phyloP scores from a whole-genome alignment of 2,888 invertebrate genomes.

The Pyrrhia umbra region DNA sequence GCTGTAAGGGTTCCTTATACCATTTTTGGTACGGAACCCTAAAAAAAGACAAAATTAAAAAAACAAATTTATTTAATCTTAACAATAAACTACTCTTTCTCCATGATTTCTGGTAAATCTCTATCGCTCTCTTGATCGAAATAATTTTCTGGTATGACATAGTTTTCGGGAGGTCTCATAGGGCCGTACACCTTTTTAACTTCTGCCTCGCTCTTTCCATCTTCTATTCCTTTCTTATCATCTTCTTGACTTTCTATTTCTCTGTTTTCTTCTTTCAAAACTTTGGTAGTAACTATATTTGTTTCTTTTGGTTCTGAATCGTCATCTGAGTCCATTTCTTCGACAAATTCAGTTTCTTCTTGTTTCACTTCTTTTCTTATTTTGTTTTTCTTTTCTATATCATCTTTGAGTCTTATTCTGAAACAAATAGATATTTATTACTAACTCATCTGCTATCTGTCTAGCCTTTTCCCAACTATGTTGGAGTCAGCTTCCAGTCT shows the following conservation, averaged over 20 bases:
- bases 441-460: no score
- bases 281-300: slow-evolving; percentile 15
- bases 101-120: slow-evolving; percentile 85
- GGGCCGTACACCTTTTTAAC: slow-evolving; percentile 82
- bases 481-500: no score
- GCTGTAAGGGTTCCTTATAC: no score
- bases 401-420: slow-evolving; percentile 88
- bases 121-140: slow-evolving; percentile 84
- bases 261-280: neutral
- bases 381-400: slow-evolving; percentile 75
- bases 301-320: slow-evolving; percentile 31
- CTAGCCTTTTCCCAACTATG: no score
- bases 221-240: slow-evolving; percentile 30
- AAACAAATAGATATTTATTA: slow-evolving; percentile 39
- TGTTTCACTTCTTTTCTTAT: slow-evolving; percentile 66
- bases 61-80: slow-evolving; percentile 33
- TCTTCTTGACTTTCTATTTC: slow-evolving; percentile 17
- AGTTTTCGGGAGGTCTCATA: slow-evolving; percentile 86
- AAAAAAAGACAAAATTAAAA: slow-evolving; percentile 3
- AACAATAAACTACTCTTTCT: slow-evolving; percentile 67
- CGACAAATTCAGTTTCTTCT: slow-evolving; percentile 86
- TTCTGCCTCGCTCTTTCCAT: slow-evolving; percentile 21
- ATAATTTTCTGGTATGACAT: slow-evolving; percentile 85
- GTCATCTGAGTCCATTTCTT: slow-evolving; percentile 88
- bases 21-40: no score